These are phyloP conservation scores for Lagorchestes hirsutus DNA, from an alignment of 2,797 vertebrate genomes.

Conservation along the genomic window DNA sequence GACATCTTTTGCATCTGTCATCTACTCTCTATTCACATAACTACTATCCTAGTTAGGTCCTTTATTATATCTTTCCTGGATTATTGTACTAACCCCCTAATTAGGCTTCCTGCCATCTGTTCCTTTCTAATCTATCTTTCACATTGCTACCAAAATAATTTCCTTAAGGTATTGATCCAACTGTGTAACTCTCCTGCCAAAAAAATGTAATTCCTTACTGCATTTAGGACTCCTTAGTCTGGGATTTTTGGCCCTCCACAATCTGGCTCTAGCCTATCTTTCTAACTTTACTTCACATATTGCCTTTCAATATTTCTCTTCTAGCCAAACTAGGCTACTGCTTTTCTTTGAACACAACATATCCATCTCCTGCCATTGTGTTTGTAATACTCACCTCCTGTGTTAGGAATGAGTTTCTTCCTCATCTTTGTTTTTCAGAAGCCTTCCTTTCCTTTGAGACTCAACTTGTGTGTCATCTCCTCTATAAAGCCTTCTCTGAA, in stretches of 20 bases:
- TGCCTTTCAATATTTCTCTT: neutral
- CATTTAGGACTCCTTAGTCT: neutral
- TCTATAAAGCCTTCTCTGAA: neutral
- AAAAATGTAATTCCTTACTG: neutral
- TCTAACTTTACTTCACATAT: neutral
- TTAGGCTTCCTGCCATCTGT: neutral
- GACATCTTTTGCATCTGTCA: neutral
- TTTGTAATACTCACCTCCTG: neutral
- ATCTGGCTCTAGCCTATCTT: neutral
- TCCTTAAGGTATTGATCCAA: neutral
- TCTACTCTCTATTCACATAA: neutral
- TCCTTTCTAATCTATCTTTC: neutral
- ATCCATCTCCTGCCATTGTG: neutral
- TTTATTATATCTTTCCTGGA: neutral
- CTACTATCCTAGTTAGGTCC: neutral
- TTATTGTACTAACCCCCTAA: neutral
- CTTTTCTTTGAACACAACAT: neutral
- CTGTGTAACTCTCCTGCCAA: neutral
- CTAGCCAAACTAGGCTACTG: neutral
- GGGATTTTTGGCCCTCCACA: neutral
- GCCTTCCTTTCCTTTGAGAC: neutral
- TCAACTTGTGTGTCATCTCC: neutral
- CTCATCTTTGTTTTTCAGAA: neutral
- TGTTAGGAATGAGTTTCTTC: neutral
- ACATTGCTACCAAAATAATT: neutral